Evolutionary conservation across 1,140 invertebrate species (phyloP), one percentile per base, ranked within the genome.

Genomic region (Drosophila takahashii): DNA sequence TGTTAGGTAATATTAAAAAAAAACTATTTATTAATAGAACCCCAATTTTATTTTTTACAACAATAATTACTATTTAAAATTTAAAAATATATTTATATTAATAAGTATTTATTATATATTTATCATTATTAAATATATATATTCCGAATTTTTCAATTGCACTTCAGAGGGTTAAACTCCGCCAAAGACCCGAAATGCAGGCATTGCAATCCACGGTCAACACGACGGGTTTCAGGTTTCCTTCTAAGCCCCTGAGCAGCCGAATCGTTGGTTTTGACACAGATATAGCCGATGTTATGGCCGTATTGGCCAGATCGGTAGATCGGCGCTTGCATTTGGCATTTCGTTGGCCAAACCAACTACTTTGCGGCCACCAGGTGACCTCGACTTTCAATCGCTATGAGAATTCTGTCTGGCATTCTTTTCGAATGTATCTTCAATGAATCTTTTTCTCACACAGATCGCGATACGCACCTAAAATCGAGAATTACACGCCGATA

Each of bases 171-270:
- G 59, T 67, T 64, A 67, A 67, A 11, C 13, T 58, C 42, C 66
- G 67, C 50, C 65, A 70, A 84, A 79, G 69, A 87, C 78, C 78
- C 72, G 50, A 84, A 84, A 85, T 77, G 66, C 77, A 52, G 56
- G 54, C 73, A 75, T 58, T 70, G 47, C 26, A 52, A 37, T 26
- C 81, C 70, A 79, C 50, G 53, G 60, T 52, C 70, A 69, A 60
- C 73, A 45, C 50, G 58, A 67, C 79, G 52, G 72, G 79, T 83
- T 87, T 87, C 83, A 89, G 79, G 84, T 89, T 89, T 89, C 84
- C 84, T 89, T 78, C 74, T 77, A 78, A 65, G 56, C 66, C 66
- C 62, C 66, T 70, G 66, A 64, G 22, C 66, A 50, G 41, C 62
- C 64, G 26, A 71, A 71, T 69, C 73, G 69, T 32, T 70, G 79